Percentiles rank a stretch among this genome's conserved stretches.
Conservation (phyloP, 1,140 invertebrate species). For the Tetramorium parvispinum region DNA sequence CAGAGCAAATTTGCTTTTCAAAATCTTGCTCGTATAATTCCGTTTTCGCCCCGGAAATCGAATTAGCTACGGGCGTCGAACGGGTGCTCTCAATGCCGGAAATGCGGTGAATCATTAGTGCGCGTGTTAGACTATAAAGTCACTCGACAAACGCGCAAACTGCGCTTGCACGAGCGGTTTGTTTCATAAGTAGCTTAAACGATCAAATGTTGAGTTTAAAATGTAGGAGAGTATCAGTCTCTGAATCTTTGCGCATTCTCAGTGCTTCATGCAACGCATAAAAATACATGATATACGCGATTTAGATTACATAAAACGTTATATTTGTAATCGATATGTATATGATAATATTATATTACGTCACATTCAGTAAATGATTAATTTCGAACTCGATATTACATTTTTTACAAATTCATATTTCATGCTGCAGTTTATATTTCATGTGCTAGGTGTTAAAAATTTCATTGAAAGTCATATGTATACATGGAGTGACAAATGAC, state of each 20-base stretch:
- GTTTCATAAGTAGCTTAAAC: neutral
- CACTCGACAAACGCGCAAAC: neutral
- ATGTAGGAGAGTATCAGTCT: neutral
- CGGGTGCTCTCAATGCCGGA: conserved; percentile 27
- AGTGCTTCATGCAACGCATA: neutral
- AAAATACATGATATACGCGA: too few relatives aligned
- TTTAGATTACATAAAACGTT: neutral
- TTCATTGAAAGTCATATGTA: neutral
- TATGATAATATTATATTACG: neutral
- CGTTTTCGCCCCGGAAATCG: conserved; percentile 60
- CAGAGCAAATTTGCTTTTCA: conserved; percentile 72
- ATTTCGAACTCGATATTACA: neutral
- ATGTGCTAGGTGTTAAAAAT: neutral
- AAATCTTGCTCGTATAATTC: conserved; percentile 73
- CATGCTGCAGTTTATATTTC: neutral
- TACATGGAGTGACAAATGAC: too few relatives aligned
- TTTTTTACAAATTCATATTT: neutral
- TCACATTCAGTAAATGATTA: neutral
- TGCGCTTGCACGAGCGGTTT: neutral
- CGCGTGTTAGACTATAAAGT: conserved; percentile 1
- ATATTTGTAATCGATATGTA: neutral
- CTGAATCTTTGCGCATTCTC: neutral
- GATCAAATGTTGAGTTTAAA: neutral
- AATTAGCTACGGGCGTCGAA: conserved; percentile 55
- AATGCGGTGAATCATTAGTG: conserved; percentile 47